A percentile compares a stretch with the other conserved stretches of the same genome.
These are phyloP conservation scores for Meandrusa payeni DNA, from an alignment of 2,888 invertebrate genomes.

Conservation along the genomic window DNA sequence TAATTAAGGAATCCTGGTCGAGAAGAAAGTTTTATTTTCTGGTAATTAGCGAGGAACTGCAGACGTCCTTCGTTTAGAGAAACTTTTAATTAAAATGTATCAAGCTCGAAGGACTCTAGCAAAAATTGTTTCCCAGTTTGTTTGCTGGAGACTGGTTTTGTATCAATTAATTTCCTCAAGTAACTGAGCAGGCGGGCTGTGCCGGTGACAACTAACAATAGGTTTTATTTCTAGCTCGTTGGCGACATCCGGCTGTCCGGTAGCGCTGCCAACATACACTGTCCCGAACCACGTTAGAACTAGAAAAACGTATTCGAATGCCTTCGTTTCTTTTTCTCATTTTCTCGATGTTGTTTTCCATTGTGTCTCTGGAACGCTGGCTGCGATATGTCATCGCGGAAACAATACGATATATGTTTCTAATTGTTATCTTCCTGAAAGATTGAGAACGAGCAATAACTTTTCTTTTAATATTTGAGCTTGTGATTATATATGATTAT, in stretches of 20 bases:
- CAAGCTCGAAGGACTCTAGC: constrained; percentile 50
- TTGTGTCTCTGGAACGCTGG: constrained; percentile 21
- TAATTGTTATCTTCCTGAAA: too few relatives aligned
- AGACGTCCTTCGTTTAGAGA: constrained; percentile 44
- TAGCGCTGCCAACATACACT: constrained; percentile 56
- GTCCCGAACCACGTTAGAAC: constrained; percentile 56
- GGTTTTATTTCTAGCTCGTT: constrained; percentile 43
- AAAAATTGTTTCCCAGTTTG: constrained; percentile 58
- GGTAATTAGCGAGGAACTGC: constrained; percentile 46
- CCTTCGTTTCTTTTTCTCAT: constrained; percentile 58
- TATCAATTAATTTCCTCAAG: constrained; percentile 74
- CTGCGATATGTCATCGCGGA: background rate
- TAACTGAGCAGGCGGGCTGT: constrained; percentile 49
- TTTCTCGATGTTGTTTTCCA: constrained; percentile 54
- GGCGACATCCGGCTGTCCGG: constrained; percentile 51
- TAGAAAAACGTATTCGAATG: constrained; percentile 65
- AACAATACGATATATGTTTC: background rate
- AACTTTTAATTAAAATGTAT: constrained; percentile 71
- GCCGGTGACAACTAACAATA: too few relatives aligned
- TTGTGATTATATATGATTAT: too few relatives aligned
- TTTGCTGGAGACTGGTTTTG: constrained; percentile 59
- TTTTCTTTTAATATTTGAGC: too few relatives aligned
- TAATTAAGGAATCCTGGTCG: constrained; percentile 13
- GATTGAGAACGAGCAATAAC: too few relatives aligned
- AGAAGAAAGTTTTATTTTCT: constrained; percentile 33